A percentile compares a stretch with the other conserved stretches of the same genome.
phyloP scores from a whole-genome alignment of 2,888 invertebrate genomes.

The Craniophora ligustri region DNA sequence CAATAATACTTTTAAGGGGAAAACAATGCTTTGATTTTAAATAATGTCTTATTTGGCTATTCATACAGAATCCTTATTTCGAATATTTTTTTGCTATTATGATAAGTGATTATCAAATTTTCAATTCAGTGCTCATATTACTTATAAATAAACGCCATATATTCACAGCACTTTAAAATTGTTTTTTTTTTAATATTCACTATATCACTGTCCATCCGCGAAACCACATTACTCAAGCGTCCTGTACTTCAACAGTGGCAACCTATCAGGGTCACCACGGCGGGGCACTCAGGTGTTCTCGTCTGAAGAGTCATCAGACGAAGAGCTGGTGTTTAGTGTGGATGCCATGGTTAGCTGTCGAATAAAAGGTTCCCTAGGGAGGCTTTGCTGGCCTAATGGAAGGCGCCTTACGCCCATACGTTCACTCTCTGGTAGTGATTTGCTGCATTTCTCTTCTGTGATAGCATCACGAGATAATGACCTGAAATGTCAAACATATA shows the following conservation, averaged over 20 bases:
- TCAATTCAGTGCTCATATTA: slow-evolving; percentile 19
- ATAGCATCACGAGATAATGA: slow-evolving; percentile 91
- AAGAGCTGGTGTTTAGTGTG: slow-evolving; percentile 90
- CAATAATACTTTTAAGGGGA: slow-evolving; percentile 16
- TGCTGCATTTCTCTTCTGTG: slow-evolving; percentile 91
- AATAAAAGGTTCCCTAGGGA: slow-evolving; percentile 88
- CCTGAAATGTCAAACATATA: slow-evolving; percentile 68
- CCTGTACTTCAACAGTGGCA: slow-evolving; percentile 84
- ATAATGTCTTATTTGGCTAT: background rate
- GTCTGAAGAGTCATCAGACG: slow-evolving; percentile 86
- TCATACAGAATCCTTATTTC: slow-evolving; percentile 16
- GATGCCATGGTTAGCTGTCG: slow-evolving; percentile 90
- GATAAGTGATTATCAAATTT: slow-evolving; percentile 14
- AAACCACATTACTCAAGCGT: slow-evolving; percentile 72
- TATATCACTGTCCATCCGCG: slow-evolving; percentile 22
- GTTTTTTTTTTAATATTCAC: slow-evolving; percentile 24
- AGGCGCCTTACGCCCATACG: slow-evolving; percentile 84
- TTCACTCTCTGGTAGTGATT: slow-evolving; percentile 90
- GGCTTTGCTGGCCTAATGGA: slow-evolving; percentile 87
- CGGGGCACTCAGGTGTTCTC: slow-evolving; percentile 86
- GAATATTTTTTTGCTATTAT: slow-evolving; percentile 24
- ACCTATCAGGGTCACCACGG: slow-evolving; percentile 85
- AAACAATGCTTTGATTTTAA: slow-evolving; percentile 16
- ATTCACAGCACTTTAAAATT: slow-evolving; percentile 72
- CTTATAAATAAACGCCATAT: slow-evolving; percentile 60